Evolutionary conservation across 2,797 vertebrate genomes (phyloP).

Genomic region (Aphelocoma californica): DNA sequence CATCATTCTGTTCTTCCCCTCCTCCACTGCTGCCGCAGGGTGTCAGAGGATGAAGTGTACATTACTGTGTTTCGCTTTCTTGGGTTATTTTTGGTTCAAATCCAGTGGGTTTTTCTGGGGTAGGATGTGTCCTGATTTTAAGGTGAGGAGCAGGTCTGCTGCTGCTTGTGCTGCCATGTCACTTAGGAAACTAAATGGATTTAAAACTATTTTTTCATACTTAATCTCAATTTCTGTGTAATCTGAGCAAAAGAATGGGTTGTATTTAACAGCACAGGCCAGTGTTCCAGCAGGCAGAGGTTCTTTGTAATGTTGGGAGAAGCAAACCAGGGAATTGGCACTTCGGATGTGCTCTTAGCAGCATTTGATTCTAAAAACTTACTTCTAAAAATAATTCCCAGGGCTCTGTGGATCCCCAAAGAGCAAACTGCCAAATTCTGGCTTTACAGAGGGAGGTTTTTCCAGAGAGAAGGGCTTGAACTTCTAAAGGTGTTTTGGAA

Average conservation of each 20-base stretch:
- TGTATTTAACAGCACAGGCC: not conserved
- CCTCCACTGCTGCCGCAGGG: not conserved
- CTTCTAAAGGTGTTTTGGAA: not conserved
- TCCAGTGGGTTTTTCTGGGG: not conserved
- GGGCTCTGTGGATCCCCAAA: not conserved
- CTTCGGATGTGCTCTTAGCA: not conserved
- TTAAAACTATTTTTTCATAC: not conserved
- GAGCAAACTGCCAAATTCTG: not conserved
- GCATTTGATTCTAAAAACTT: not conserved
- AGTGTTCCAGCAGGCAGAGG: not conserved
- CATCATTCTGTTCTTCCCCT: not conserved
- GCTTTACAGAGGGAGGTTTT: not conserved
- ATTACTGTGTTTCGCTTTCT: not conserved
- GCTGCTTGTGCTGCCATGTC: not conserved
- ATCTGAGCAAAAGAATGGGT: not conserved
- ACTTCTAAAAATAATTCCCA: not conserved
- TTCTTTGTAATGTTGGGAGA: not conserved
- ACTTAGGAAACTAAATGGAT: not conserved
- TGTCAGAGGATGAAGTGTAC: not conserved
- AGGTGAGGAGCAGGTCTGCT: not conserved
- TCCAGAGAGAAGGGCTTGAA: not conserved
- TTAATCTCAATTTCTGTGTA: not conserved
- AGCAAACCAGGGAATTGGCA: not conserved
- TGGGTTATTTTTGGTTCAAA: not conserved
- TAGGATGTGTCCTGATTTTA: conserved; percentile 14